phyloP scores from a whole-genome alignment of 2,797 vertebrate species.

The Nothura maculosa region DNA sequence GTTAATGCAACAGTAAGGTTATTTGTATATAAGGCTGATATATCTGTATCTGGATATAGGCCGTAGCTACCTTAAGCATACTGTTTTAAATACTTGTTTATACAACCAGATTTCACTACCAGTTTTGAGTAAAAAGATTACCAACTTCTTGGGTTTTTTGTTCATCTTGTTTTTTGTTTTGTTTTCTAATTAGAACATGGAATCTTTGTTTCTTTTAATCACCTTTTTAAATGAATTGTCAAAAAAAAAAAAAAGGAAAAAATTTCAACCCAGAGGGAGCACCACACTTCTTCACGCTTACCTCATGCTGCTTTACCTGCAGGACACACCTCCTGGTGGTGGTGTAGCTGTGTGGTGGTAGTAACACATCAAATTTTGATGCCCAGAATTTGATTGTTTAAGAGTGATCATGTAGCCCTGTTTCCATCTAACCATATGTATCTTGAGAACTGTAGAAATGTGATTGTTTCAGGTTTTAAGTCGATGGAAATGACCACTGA shows the following conservation, averaged over 20 bases:
- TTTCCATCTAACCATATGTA: neutral
- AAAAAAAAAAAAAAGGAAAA: neutral
- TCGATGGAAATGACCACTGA: neutral
- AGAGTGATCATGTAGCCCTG: neutral
- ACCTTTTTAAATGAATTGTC: neutral
- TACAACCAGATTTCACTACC: neutral
- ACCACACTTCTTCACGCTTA: neutral
- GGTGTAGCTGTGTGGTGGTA: neutral
- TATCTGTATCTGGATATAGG: neutral
- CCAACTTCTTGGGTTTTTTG: neutral
- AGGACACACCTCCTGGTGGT: neutral
- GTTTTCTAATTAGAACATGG: neutral
- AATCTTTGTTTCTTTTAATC: neutral
- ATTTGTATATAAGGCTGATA: accelerated
- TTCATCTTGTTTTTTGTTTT: too few relatives aligned
- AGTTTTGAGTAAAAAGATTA: neutral
- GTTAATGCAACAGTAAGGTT: neutral
- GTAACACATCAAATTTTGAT: neutral
- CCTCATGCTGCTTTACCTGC: neutral
- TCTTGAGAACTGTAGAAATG: neutral
- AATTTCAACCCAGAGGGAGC: neutral
- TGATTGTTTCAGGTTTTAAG: neutral
- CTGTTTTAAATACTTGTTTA: neutral
- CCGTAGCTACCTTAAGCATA: neutral
- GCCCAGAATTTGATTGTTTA: neutral